Evolutionary conservation across 1,140 invertebrate species (phyloP).

Genomic region (Drosophila punjabiensis): DNA sequence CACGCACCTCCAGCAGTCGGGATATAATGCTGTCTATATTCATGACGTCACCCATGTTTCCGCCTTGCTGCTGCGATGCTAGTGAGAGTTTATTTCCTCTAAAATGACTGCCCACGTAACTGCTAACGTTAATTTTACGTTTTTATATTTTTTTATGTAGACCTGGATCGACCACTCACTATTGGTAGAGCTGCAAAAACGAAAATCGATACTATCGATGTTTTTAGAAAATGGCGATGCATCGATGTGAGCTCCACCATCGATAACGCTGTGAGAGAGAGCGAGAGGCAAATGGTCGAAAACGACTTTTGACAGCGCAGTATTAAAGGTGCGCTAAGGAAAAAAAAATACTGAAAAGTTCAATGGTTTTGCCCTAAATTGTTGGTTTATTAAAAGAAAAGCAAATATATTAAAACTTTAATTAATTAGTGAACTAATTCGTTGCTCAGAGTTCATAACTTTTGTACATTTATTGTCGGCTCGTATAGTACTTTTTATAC

Average conservation of each 20-base stretch:
- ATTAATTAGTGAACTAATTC: not conserved
- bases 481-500: not conserved
- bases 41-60: constrained; percentile 83
- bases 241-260: not conserved
- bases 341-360: not conserved
- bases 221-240: constrained; percentile 8
- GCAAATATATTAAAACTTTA: not conserved
- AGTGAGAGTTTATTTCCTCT: constrained; percentile 5
- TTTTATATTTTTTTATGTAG: constrained; percentile 14
- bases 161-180: constrained; percentile 13
- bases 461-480: not conserved
- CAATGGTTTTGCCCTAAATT: not conserved
- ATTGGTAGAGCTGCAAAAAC: constrained; percentile 5
- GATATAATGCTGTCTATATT: constrained; percentile 85
- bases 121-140: constrained; percentile 4
- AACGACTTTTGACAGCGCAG: not conserved
- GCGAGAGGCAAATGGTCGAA: not conserved
- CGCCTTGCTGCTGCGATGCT: constrained; percentile 54
- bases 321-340: no score
- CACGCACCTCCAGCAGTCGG: constrained; percentile 83
- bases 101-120: constrained; percentile 12
- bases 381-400: not conserved
- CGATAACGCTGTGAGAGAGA: not conserved
- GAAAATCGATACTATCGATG: constrained; percentile 11
- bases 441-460: not conserved